A percentile compares a stretch with the other conserved stretches of the same genome.
These are phyloP conservation scores for Catharus fuscescens DNA, from an alignment of 2,113 vertebrate genomes.

Conservation along the genomic window DNA sequence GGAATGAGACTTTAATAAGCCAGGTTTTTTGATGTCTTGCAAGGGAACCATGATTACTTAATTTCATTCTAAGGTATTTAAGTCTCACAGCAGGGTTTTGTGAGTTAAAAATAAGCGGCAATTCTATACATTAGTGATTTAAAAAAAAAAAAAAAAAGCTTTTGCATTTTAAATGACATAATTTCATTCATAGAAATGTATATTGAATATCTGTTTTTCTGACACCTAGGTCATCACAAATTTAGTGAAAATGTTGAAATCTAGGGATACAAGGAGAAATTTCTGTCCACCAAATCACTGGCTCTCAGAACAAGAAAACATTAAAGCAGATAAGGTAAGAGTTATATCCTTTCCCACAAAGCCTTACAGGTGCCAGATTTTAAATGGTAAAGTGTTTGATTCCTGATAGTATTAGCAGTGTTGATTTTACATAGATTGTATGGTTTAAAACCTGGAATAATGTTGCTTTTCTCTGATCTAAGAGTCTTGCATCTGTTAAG, in stretches of 20 bases:
- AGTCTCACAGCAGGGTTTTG: neutral
- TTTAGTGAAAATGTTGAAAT: slow-evolving; percentile 98
- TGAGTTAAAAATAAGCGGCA: neutral
- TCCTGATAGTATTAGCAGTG: neutral
- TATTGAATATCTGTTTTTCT: neutral
- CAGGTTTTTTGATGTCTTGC: neutral
- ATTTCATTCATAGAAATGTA: neutral
- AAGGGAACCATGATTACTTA: neutral
- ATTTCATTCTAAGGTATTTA: neutral
- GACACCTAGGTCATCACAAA: slow-evolving; percentile 92
- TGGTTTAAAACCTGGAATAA: neutral
- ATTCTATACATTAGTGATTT: neutral
- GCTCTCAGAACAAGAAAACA: slow-evolving; percentile 96
- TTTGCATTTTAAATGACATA: neutral
- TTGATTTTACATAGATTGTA: neutral
- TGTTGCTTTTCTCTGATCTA: neutral
- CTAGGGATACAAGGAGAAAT: slow-evolving; percentile 91
- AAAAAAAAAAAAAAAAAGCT: neutral
- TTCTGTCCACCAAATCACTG: slow-evolving; percentile 97
- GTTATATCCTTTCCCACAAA: neutral
- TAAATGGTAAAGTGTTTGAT: neutral
- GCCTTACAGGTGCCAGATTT: neutral
- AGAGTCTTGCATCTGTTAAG: neutral
- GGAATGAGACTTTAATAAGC: neutral
- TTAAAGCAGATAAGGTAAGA: slow-evolving; percentile 93